Evolutionary conservation across 1,140 invertebrate genomes (phyloP), one percentile per base, ranked within the genome.

Genomic region (Oreohelix idahoensis): DNA sequence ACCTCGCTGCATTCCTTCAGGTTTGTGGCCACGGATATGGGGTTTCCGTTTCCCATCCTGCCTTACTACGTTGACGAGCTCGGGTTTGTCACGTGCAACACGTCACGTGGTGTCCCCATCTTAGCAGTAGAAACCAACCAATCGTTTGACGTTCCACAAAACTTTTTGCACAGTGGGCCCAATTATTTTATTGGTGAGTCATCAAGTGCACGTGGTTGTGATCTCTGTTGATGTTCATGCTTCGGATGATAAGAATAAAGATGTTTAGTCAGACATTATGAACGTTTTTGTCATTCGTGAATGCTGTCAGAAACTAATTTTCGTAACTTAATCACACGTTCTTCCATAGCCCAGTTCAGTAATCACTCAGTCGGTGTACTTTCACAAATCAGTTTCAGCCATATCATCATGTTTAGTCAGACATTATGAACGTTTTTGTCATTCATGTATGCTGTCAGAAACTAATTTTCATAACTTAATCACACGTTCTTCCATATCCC

Each of bases 111-210:
- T 13, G 10, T 1, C 0, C 10, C 49, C 8, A 35, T 78, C 32
- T 11, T 78, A 23, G 32, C 45, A n/a, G n/a, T 20, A 5, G 76
- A 78, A 63, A 78, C 76, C 49, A 78, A 78, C 29, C n/a, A 36
- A 38, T 36, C 76, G 13, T 58, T 78, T 78, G 51, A 78, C 11
- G 53, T 78, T 36, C 32, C 49, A 32, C 49, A 53, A 17, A 26
- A 63, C 0, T 78, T 78, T 45, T n/a, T 78, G 35, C 5, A 32
- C 2, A 42, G 23, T 10, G 76, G 76, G 2, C 2, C 32, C 5
- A 42, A 63, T 49, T 78, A 58, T 63, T 78, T 78, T 78, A 78
- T 78, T 17, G 76, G 76, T 78, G 38, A 35, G 76, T 63, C 11
- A 38, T 17, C 10, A 26, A 15, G n/a, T n/a, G n/a, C n/a, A n/a